Evolutionary conservation across 1,140 invertebrate genomes (phyloP), one percentile per base, ranked within the genome.

Genomic region (Aphelenchoides avenae): DNA sequence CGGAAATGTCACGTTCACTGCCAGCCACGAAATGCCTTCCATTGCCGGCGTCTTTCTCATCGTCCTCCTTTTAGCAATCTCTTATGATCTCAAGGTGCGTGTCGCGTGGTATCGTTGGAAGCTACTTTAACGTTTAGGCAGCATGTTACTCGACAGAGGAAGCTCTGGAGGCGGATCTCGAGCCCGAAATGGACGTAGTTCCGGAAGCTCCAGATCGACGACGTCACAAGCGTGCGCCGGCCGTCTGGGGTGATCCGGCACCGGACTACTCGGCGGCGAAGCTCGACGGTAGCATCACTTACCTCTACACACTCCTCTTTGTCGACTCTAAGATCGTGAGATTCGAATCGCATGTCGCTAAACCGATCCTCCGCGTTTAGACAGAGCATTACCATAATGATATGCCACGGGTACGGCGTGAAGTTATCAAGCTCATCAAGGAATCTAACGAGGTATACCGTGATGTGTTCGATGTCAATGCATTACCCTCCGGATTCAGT

Each of bases 321-420:
- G 67, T 70, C n/a, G 64, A 66, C 26, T 18, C 24, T 24, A 70
- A 70, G 52, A 66, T 40, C 29, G 62, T 65, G 22, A 36, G 18
- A 36, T 43, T 24, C 34, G 13, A 68, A 68, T 43, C n/a, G n/a
- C 30, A n/a, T 22, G 22, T 27, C 18, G 30, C 11, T 47, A 78
- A 77, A 71, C 78, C 22, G 26, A 11, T 13, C 24, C 24, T 18
- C 48, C 57, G 13, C 11, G 55, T 70, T 51, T 46, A 70, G 69
- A 58, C 69, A 7, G 41, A 67, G 9, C 61, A 73, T 30, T 71
- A 71, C 34, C 44, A 57, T 15, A 39, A 56, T 22, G 68, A 71
- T 31, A 64, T 52, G 18, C 9, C 2, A 24, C 24, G 39, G 3
- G 53, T 74, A 1, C 57, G 60, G 34, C 11, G 37, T 9, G 72